Evolutionary conservation across 92 coral and sea anemone genomes (phyloP), one percentile per base, ranked within the genome.

Genomic region (Paragorgia papillata): DNA sequence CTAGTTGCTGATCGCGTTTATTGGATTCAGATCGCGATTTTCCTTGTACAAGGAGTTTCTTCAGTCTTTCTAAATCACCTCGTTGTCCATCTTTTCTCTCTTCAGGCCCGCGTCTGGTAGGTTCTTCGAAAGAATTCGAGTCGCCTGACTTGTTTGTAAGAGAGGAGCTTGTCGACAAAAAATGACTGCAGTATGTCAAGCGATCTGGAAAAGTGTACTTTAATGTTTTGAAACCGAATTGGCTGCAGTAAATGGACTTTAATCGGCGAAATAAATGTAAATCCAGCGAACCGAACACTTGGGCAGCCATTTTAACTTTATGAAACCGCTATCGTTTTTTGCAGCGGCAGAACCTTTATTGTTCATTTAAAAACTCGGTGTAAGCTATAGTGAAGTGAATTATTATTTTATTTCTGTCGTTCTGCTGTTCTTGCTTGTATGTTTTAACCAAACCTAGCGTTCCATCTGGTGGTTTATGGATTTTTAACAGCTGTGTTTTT

Each of bases 41-140:
- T 14, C 25, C 51, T 55, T 25, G 78, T 19, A 53, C 22, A 22
- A 71, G 46, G n/a, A 71, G 53, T 24, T 71, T 44, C 33, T 51
- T 71, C 20, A 71, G 21, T 32, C 63, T 71, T 71, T 71, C 57
- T 54, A 70, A 14, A n/a, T 70, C 78, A 31, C 31, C 35, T 71
- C 78, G 57, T 0, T 71, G n/a, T 49, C 48, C 44, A 51, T 49
- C 26, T 17, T 51, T 7, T 17, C 19, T 19, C 19, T 3, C 58
- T 17, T 17, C 20, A 17, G 58, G 3, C 20, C 17, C 6, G 6
- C 43, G 4, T 7, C n/a, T 2, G n/a, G 53, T 15, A 2, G 53
- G n/a, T 46, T 46, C n/a, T 46, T 46, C 2, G n/a, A 7, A 15
- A 7, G 53, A 7, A 46, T 46, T 46, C 53, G 53, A 15, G n/a